Evolutionary conservation across 2,888 invertebrate species (phyloP).

Genomic region (Meta bourneti): DNA sequence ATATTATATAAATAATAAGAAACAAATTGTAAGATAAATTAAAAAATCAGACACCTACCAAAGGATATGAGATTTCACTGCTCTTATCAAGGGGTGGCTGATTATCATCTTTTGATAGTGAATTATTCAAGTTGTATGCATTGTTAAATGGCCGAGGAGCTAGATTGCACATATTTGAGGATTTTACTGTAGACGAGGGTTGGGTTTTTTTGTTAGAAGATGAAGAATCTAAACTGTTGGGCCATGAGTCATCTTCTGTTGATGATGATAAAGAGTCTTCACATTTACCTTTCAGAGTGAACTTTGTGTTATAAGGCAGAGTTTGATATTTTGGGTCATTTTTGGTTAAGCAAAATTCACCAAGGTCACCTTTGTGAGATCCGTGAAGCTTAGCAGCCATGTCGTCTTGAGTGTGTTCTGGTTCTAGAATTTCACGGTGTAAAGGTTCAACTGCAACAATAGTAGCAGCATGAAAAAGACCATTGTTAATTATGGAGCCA

Average conservation of each 20-base stretch:
- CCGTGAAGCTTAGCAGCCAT: constrained; percentile 76
- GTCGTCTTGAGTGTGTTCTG: constrained; percentile 77
- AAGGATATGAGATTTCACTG: not conserved
- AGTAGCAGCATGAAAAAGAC: constrained; percentile 62
- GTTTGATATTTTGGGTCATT: constrained; percentile 95
- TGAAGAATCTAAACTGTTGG: constrained; percentile 37
- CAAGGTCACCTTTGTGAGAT: constrained; percentile 76
- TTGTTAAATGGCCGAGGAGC: constrained; percentile 56
- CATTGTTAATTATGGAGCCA: constrained; percentile 25
- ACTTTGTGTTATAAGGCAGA: constrained; percentile 93
- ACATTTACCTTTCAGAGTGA: constrained; percentile 80
- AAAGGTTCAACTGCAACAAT: constrained; percentile 82
- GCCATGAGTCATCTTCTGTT: constrained; percentile 69
- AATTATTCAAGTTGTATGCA: constrained; percentile 10
- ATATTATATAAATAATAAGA: too few species aligned
- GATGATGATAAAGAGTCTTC: constrained; percentile 69
- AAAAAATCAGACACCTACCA: too few species aligned
- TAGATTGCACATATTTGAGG: constrained; percentile 51
- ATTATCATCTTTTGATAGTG: not conserved
- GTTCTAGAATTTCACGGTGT: constrained; percentile 77
- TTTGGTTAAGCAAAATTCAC: constrained; percentile 87
- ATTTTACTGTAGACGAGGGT: constrained; percentile 37
- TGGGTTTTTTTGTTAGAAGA: constrained; percentile 15
- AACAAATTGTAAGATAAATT: too few species aligned
- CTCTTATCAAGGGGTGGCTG: not conserved